Evolutionary conservation across 2,888 invertebrate genomes (phyloP), one percentile per base, ranked within the genome.

Genomic region (Caenorhabditis zanzibari): DNA sequence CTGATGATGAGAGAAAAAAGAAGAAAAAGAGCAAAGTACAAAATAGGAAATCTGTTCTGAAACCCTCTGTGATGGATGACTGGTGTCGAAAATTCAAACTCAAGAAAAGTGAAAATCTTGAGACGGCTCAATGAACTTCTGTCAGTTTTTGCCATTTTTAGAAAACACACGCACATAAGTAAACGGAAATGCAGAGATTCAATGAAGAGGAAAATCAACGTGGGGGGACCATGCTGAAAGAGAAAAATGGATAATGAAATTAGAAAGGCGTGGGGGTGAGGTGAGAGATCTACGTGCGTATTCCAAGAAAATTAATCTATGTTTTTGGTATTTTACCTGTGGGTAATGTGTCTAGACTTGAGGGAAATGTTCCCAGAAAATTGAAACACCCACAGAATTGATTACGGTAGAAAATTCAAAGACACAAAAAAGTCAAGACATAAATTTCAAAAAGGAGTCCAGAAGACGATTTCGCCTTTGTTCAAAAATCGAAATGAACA

Each of bases 101-200:
- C 54, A 26, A 26, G 28, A 41, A 38, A 28, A 69, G 56, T 58
- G 63, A 63, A 63, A 63, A 63, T 69, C 61, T 77, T 69, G 76
- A 77, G 69, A 77, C 76, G 76, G 76, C 76, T 77, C 76, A 69
- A 69, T 77, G 71, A 77, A 69, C 75, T 68, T 75, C 56, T 47
- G 56, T n/a, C 41, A 52, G 52, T 28, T 52, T 64, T 74, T 52
- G 41, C 56, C 24, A 44, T 44, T 66, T 64, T 66, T 14, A 16
- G 49, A 64, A 49, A 63, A 54, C 9, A 56, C 4, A 44, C 41
- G 22, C 28, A 56, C 61, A 32, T 32, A 44, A 56, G 24, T 24
- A 32, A 38, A 16, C 52, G 63, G 19, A 58, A 68, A 66, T 52
- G 41, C 26, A 47, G 47, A 58, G 66, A 77, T 71, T 69, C 69